These are phyloP conservation scores for Pandemis heparana DNA, from an alignment of 2,888 invertebrate genomes.

Conservation along the genomic window DNA sequence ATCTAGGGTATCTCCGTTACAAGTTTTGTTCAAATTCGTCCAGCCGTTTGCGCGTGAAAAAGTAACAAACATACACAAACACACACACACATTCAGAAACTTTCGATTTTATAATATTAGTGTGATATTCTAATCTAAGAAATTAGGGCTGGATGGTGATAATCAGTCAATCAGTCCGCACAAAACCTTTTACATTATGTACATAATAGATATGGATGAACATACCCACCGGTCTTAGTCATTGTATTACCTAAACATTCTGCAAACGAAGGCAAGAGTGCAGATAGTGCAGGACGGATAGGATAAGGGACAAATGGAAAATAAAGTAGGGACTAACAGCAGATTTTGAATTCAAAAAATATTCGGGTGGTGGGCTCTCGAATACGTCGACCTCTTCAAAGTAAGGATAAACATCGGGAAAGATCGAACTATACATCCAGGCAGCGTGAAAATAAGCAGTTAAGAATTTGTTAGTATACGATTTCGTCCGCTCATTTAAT, in stretches of 20 bases:
- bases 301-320: slow-evolving; percentile 44
- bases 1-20: too few species aligned
- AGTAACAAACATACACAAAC: too few species aligned
- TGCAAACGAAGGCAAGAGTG: slow-evolving; percentile 5
- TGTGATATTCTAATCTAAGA: not conserved
- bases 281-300: slow-evolving; percentile 45
- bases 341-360: slow-evolving; percentile 56
- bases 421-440: slow-evolving; percentile 63
- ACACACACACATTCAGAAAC: too few species aligned
- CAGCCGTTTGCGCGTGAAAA: too few species aligned
- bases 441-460: slow-evolving; percentile 69
- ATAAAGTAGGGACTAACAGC: slow-evolving; percentile 33
- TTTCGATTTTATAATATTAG: too few species aligned
- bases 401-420: slow-evolving; percentile 72
- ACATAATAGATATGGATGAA: not conserved
- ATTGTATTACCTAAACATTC: slow-evolving; percentile 18
- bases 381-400: slow-evolving; percentile 73
- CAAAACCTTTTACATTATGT: not conserved
- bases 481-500: not conserved
- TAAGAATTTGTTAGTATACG: slow-evolving; percentile 24
- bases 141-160: not conserved
- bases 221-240: slow-evolving; percentile 29
- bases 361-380: slow-evolving; percentile 69
- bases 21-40: too few species aligned
- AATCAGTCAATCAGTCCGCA: not conserved